Conservation (phyloP, 2,888 invertebrate species). For the Cinara cedri region DNA sequence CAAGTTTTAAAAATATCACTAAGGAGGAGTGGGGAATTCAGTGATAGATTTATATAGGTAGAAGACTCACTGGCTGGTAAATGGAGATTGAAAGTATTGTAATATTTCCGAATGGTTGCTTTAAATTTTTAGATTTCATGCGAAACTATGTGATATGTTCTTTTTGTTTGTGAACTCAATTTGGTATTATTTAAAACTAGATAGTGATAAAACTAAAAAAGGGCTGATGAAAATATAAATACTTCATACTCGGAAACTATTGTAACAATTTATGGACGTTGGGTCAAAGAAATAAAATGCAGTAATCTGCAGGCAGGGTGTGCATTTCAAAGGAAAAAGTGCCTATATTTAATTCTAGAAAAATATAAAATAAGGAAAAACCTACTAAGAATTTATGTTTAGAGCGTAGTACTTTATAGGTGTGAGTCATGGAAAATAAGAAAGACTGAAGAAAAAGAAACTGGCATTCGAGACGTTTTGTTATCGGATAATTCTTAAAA, state of each 20-base stretch:
- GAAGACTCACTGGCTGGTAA: no score
- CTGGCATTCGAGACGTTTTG: not conserved
- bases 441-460: not conserved
- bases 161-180: no score
- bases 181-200: constrained; percentile 15
- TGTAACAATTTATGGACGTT: not conserved
- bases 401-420: not conserved
- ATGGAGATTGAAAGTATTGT: no score
- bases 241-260: constrained; percentile 12
- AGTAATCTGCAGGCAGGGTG: constrained; percentile 1
- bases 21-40: no score
- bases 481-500: not conserved
- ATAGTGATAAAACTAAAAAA: constrained; percentile 6
- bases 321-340: constrained; percentile 10
- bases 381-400: not conserved
- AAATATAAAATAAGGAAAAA: not conserved
- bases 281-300: not conserved
- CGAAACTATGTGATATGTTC: no score
- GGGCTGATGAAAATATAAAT: not conserved
- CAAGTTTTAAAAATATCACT: no score
- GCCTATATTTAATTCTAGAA: not conserved
- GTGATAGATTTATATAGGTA: no score
- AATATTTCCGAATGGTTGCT: no score
- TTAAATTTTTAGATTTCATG: no score
- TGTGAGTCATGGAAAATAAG: not conserved